Evolutionary conservation across 1,140 invertebrate species (phyloP).

Genomic region (Lepidostoma basale): DNA sequence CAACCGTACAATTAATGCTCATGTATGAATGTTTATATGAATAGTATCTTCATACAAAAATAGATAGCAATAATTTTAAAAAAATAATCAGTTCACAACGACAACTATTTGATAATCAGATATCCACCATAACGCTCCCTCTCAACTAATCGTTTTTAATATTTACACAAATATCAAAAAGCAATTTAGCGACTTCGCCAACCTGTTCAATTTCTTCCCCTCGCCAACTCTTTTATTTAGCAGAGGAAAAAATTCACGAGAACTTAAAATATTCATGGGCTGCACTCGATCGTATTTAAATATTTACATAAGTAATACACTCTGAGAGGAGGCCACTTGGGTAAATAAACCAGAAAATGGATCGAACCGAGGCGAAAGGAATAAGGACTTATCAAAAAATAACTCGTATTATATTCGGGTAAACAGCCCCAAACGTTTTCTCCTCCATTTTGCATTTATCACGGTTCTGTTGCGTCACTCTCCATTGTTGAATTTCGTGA

Average conservation of each 20-base stretch:
- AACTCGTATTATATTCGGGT: slow-evolving; percentile 44
- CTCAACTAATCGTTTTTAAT: slow-evolving; percentile 17
- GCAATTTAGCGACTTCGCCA: slow-evolving; percentile 25
- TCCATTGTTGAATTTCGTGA: not conserved
- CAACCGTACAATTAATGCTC: no score
- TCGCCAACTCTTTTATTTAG: slow-evolving; percentile 41
- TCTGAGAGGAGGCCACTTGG: slow-evolving; percentile 49
- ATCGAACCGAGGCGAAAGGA: slow-evolving; percentile 33
- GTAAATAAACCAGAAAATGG: slow-evolving; percentile 47
- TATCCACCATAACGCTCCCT: not conserved
- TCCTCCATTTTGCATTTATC: slow-evolving; percentile 15
- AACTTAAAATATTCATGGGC: slow-evolving; percentile 64
- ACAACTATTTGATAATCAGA: not conserved
- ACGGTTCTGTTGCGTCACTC: slow-evolving; percentile 3
- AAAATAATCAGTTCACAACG: not conserved
- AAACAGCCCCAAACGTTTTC: slow-evolving; percentile 36
- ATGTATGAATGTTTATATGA: no score
- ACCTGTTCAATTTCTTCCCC: slow-evolving; percentile 33
- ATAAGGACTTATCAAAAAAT: slow-evolving; percentile 45
- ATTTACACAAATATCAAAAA: slow-evolving; percentile 35
- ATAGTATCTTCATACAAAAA: no score
- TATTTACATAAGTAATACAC: slow-evolving; percentile 65
- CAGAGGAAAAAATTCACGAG: slow-evolving; percentile 44
- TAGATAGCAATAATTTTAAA: no score
- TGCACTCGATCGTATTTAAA: slow-evolving; percentile 65